A percentile compares a stretch with the other conserved stretches of the same genome.
Conservation (phyloP, 1,140 invertebrate species). For the Cotesia glomerata region DNA sequence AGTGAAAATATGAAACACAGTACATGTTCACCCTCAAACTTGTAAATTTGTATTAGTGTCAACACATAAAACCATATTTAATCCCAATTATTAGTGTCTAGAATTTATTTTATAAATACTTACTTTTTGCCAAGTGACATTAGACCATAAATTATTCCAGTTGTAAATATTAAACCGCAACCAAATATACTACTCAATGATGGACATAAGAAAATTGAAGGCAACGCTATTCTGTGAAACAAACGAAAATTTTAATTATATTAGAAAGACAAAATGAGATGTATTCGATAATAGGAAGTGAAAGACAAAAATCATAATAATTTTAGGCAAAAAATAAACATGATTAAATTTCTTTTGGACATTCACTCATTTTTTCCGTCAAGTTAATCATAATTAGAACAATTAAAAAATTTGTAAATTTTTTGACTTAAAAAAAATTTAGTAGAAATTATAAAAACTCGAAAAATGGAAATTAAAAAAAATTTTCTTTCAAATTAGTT, state of each 20-base stretch:
- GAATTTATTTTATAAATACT: conserved; percentile 58
- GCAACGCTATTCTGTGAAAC: conserved; percentile 73
- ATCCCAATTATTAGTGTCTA: conserved; percentile 14
- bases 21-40: background rate
- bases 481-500: too few relatives aligned
- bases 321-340: background rate
- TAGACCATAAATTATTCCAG: conserved; percentile 90
- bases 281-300: too few relatives aligned
- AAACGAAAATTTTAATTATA: conserved; percentile 38
- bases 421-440: too few relatives aligned
- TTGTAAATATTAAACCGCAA: conserved; percentile 85
- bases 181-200: conserved; percentile 81
- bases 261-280: too few relatives aligned
- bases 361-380: too few relatives aligned
- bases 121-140: conserved; percentile 92
- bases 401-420: too few relatives aligned
- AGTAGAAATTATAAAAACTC: too few relatives aligned
- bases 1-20: too few relatives aligned
- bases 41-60: background rate
- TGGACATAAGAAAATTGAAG: conserved; percentile 80
- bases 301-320: background rate
- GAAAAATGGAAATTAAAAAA: too few relatives aligned
- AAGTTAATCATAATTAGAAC: too few relatives aligned
- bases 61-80: conserved; percentile 6
- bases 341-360: too few relatives aligned